These are phyloP conservation scores for Tiphia femorata DNA, from an alignment of 2,888 invertebrate species.

Conservation along the genomic window DNA sequence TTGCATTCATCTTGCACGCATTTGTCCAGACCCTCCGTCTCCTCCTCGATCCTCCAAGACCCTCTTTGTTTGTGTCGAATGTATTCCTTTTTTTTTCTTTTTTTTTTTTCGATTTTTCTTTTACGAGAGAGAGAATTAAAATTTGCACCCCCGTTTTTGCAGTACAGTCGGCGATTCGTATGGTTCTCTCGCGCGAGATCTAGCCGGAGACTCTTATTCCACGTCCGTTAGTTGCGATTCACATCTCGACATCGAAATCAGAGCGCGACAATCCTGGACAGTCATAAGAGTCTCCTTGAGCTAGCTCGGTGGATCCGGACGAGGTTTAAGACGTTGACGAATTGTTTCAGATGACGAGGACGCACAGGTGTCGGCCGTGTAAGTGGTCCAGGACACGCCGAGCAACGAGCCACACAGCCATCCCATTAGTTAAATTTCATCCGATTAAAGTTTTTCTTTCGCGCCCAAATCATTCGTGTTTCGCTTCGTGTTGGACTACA, in stretches of 20 bases:
- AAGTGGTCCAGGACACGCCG: conserved; percentile 35
- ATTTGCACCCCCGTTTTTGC: too few relatives aligned
- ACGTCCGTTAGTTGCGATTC: too few relatives aligned
- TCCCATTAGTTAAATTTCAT: conserved; percentile 35
- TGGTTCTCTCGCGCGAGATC: too few relatives aligned
- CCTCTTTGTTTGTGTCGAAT: conserved; percentile 4
- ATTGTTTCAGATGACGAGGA: conserved; percentile 75
- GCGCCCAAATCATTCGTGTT: not conserved
- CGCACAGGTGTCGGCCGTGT: conserved; percentile 77
- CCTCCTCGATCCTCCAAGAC: conserved; percentile 8
- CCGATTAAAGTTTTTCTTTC: conserved; percentile 9
- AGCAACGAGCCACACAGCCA: conserved; percentile 37
- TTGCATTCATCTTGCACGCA: conserved; percentile 54
- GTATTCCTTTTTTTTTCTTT: not conserved
- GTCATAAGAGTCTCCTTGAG: too few relatives aligned
- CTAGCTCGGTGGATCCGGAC: too few relatives aligned
- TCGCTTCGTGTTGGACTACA: too few relatives aligned
- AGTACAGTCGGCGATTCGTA: too few relatives aligned
- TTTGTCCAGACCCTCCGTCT: conserved; percentile 21
- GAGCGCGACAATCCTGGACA: too few relatives aligned
- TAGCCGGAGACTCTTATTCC: too few relatives aligned
- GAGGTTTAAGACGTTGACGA: too few relatives aligned
- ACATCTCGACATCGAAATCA: too few relatives aligned
- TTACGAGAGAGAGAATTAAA: too few relatives aligned
- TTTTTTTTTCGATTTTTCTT: not conserved